Evolutionary conservation across 1,140 invertebrate species (phyloP).

Genomic region (Drosophila arawakana): DNA sequence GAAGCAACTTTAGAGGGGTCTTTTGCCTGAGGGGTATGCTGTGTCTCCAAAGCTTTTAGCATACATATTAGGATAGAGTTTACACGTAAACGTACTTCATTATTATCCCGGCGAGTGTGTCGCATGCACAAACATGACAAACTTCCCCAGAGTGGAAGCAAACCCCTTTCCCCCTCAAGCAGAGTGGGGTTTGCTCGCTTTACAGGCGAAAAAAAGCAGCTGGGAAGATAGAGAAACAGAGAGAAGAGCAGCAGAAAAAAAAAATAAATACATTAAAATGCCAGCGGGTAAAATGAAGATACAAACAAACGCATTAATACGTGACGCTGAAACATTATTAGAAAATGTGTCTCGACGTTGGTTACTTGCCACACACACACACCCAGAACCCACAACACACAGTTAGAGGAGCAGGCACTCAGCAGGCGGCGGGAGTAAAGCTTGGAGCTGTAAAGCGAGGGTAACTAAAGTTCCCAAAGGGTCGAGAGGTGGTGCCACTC

Average conservation of each 20-base stretch:
- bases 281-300: conserved; percentile 83
- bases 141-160: conserved; percentile 37
- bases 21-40: not conserved
- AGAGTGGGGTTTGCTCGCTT: not conserved
- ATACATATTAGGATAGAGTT: conserved; percentile 56
- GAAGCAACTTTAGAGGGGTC: not conserved
- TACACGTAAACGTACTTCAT: conserved; percentile 59
- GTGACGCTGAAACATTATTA: conserved; percentile 82
- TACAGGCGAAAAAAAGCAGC: not conserved
- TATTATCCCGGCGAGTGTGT: conserved; percentile 52
- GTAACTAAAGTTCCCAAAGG: conserved; percentile 4
- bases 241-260: conserved; percentile 24
- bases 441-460: not conserved
- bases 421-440: not conserved
- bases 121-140: conserved; percentile 56
- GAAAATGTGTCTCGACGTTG: conserved; percentile 79
- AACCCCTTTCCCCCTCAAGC: conserved; percentile 6
- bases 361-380: conserved; percentile 60
- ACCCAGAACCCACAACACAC: not conserved
- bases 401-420: conserved; percentile 24
- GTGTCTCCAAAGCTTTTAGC: conserved; percentile 41
- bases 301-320: conserved; percentile 84
- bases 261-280: conserved; percentile 81
- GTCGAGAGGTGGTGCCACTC: conserved; percentile 17
- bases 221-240: not conserved